These are phyloP conservation scores for Pseudochaenichthys georgianus DNA, from an alignment of 2,797 vertebrate genomes.

Conservation along the genomic window DNA sequence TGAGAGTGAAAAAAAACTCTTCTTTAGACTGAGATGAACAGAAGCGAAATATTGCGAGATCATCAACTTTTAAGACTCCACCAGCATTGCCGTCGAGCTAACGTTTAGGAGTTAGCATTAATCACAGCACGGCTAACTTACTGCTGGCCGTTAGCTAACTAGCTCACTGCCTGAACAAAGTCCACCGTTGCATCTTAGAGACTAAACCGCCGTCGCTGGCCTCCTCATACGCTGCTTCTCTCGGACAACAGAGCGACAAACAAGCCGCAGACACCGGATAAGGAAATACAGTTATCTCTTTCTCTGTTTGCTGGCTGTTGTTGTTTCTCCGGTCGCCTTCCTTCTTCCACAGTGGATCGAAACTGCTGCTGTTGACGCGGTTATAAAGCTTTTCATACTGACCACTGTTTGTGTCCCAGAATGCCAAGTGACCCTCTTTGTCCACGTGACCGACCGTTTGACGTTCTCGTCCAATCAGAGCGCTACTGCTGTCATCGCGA, in stretches of 20 bases:
- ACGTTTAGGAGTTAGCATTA: slow-evolving; percentile 46
- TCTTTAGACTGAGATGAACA: neutral
- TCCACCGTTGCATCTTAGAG: slow-evolving; percentile 47
- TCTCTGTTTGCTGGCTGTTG: slow-evolving; percentile 4
- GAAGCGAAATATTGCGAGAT: slow-evolving; percentile 3
- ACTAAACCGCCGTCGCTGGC: slow-evolving; percentile 20
- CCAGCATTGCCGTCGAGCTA: slow-evolving; percentile 25
- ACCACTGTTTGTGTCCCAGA: slow-evolving; percentile 87
- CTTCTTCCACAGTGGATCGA: slow-evolving; percentile 35
- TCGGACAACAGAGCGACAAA: neutral
- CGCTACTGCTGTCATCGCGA: slow-evolving; percentile 65
- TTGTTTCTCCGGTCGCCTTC: slow-evolving; percentile 16
- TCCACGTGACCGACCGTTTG: slow-evolving; percentile 58
- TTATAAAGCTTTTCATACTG: slow-evolving; percentile 58
- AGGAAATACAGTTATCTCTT: neutral
- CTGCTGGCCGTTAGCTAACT: slow-evolving; percentile 59
- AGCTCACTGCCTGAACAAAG: slow-evolving; percentile 64
- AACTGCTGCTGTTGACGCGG: slow-evolving; percentile 53
- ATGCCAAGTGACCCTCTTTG: slow-evolving; percentile 75
- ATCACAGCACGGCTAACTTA: slow-evolving; percentile 67
- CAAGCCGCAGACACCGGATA: neutral
- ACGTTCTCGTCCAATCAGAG: slow-evolving; percentile 56
- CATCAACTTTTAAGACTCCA: slow-evolving; percentile 63
- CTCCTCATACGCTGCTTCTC: slow-evolving; percentile 1
- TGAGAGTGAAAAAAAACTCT: neutral